Conservation (phyloP, 2,113 vertebrate genomes). For the Pholis gunnellus region DNA sequence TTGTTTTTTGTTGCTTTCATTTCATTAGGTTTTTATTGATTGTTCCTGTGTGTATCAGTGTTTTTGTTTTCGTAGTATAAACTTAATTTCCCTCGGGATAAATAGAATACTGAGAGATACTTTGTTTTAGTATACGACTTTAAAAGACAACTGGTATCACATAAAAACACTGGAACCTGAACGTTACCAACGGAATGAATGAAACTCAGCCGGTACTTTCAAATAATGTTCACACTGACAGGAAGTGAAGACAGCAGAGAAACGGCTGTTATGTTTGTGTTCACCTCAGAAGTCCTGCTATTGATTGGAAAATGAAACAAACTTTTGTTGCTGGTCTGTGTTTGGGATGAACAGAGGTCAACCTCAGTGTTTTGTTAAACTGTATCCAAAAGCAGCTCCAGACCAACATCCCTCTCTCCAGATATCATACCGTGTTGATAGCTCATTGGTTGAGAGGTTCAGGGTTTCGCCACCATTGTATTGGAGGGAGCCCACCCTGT, state of each 20-base stretch:
- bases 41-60: not conserved
- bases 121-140: not conserved
- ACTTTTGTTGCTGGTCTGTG: not conserved
- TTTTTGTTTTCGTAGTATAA: not conserved
- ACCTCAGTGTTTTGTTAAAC: not conserved
- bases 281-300: not conserved
- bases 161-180: not conserved
- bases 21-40: not conserved
- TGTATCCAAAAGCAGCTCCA: not conserved
- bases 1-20: not conserved
- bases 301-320: not conserved
- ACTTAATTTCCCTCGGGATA: not conserved
- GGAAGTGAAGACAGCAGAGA: not conserved
- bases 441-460: not conserved
- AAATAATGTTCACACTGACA: not conserved
- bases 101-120: not conserved
- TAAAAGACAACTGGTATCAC: not conserved
- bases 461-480: not conserved
- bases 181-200: not conserved
- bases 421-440: not conserved
- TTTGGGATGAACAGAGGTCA: not conserved
- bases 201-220: not conserved
- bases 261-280: not conserved
- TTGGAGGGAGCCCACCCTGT: accelerated
- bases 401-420: too few species aligned